phyloP scores from a whole-genome alignment of 23 tunicate species.

The Clavelina lepadiformis region DNA sequence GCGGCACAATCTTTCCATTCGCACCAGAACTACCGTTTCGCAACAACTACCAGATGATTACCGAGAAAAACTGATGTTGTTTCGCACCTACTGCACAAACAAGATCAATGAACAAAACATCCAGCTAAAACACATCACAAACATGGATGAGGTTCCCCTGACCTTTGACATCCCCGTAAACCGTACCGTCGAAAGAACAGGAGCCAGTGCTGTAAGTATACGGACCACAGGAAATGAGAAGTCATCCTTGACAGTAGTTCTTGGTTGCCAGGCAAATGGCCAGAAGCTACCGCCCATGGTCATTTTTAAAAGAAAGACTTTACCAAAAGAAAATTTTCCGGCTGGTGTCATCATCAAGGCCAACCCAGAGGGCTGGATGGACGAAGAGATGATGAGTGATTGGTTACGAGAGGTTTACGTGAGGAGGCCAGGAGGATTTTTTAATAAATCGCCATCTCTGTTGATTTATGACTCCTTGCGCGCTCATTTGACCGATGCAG shows the following conservation, averaged over 20 bases:
- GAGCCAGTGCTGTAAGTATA: constrained; percentile 44
- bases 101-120: constrained; percentile 44
- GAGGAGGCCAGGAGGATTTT: constrained; percentile 52
- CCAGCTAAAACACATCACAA: constrained; percentile 43
- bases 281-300: constrained; percentile 51
- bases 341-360: constrained; percentile 56
- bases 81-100: constrained; percentile 39
- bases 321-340: constrained; percentile 45
- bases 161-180: constrained; percentile 59
- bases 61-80: constrained; percentile 42
- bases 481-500: constrained; percentile 42
- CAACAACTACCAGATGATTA: constrained; percentile 49
- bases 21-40: constrained; percentile 50
- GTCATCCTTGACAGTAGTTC: constrained; percentile 48
- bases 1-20: constrained; percentile 50
- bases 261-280: constrained; percentile 43
- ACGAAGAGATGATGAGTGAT: constrained; percentile 55
- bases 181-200: constrained; percentile 46
- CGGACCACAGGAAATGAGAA: constrained; percentile 55
- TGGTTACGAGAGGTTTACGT: constrained; percentile 49
- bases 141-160: constrained; percentile 60
- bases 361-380: constrained; percentile 59
- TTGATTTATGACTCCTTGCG: constrained; percentile 44
- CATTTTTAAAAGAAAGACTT: constrained; percentile 45
- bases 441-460: constrained; percentile 43